Evolutionary conservation across 1,140 invertebrate genomes (phyloP).

Genomic region (Wasmannia auropunctata): DNA sequence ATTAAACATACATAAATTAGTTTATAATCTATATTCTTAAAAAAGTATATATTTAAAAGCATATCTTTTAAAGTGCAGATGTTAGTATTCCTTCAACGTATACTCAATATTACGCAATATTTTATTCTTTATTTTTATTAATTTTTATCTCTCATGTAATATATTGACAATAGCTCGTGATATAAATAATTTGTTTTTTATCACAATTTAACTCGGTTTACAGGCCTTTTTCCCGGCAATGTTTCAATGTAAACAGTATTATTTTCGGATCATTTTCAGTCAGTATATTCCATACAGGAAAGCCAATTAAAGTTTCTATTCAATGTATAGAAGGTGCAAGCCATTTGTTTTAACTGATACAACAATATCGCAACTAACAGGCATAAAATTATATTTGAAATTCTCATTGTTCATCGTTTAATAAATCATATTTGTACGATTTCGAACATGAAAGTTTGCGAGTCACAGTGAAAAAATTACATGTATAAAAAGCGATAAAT

Average conservation of each 20-base stretch:
- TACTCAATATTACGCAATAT: background rate
- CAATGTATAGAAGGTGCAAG: background rate
- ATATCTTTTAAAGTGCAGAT: too few relatives aligned
- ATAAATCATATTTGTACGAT: constrained; percentile 2
- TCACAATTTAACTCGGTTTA: background rate
- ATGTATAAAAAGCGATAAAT: background rate
- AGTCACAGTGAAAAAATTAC: background rate
- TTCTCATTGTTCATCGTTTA: constrained; percentile 9
- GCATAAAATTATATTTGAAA: background rate
- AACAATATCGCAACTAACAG: background rate
- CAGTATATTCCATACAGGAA: background rate
- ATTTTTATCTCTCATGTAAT: background rate
- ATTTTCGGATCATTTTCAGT: constrained; percentile 4
- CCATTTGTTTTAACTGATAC: background rate
- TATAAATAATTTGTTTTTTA: background rate
- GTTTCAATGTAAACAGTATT: background rate
- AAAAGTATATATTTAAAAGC: too few relatives aligned
- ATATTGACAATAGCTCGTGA: background rate
- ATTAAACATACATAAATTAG: background rate
- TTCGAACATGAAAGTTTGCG: background rate
- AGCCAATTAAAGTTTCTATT: constrained; percentile 3
- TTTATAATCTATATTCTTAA: background rate
- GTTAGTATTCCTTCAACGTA: background rate
- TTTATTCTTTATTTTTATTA: background rate
- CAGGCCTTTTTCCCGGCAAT: background rate